Evolutionary conservation across 2,113 vertebrate genomes (phyloP).

Genomic region (Ictalurus furcatus): DNA sequence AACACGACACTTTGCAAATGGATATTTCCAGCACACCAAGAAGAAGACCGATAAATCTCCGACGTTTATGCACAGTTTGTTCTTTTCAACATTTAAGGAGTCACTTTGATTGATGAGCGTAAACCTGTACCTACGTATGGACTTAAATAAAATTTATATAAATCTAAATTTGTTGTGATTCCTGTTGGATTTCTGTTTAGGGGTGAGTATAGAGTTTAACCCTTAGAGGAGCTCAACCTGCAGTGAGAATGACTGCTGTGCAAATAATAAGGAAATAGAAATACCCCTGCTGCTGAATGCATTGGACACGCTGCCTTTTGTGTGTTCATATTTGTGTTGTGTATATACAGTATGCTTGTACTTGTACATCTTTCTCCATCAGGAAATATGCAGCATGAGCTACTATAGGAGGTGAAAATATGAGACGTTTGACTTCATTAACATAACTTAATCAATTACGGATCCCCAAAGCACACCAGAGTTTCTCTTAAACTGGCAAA

Average conservation of each 20-base stretch:
- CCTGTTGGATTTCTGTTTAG: constrained; percentile 3
- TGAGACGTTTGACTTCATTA: neutral
- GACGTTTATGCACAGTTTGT: constrained; percentile 24
- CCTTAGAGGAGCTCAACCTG: too few species aligned
- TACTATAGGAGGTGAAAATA: neutral
- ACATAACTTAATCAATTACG: neutral
- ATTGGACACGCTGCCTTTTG: neutral
- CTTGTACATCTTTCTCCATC: neutral
- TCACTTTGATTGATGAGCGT: constrained; percentile 23
- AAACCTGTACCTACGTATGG: neutral
- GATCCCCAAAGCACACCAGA: neutral
- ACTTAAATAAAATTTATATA: neutral
- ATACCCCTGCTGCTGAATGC: neutral
- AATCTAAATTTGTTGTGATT: neutral
- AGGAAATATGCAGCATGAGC: neutral
- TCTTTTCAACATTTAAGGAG: constrained; percentile 11
- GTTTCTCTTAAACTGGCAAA: neutral
- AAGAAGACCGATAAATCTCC: neutral
- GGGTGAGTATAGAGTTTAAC: neutral
- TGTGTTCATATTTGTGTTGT: neutral
- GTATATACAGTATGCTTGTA: neutral
- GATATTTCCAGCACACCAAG: constrained; percentile 32
- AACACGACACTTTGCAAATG: constrained; percentile 47
- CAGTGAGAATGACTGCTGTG: neutral
- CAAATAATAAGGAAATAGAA: neutral